Evolutionary conservation across 2,888 invertebrate genomes (phyloP).

Genomic region (Rhagophthalmus giganteus): DNA sequence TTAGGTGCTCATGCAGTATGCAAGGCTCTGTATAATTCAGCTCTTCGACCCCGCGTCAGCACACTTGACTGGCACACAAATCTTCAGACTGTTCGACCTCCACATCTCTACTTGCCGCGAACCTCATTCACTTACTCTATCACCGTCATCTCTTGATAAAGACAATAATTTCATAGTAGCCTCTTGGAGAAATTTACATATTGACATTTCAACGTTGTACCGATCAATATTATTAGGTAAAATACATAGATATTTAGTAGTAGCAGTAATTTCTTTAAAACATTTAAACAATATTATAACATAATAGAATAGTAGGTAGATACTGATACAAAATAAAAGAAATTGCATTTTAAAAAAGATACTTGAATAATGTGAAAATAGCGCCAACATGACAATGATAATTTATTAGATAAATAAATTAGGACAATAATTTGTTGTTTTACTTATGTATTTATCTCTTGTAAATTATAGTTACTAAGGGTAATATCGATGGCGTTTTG

Average conservation of each 20-base stretch:
- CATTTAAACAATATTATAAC: too few species aligned
- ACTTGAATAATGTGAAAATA: too few species aligned
- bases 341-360: neutral
- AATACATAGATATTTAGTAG: too few species aligned
- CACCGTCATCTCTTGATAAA: constrained; percentile 14
- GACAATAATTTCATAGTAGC: constrained; percentile 17
- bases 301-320: too few species aligned
- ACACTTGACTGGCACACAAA: constrained; percentile 56
- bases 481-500: too few species aligned
- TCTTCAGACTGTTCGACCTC: constrained; percentile 48
- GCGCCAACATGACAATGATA: too few species aligned
- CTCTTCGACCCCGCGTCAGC: constrained; percentile 52
- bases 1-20: constrained; percentile 55
- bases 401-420: neutral
- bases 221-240: too few species aligned
- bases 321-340: neutral
- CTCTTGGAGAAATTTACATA: constrained; percentile 6
- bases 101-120: constrained; percentile 27
- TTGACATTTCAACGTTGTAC: neutral
- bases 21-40: constrained; percentile 54
- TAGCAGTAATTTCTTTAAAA: too few species aligned
- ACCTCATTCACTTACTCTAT: constrained; percentile 20
- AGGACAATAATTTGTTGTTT: neutral
- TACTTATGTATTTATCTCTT: too few species aligned
- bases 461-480: too few species aligned